Conservation (phyloP, 2,888 invertebrate genomes). For the Nudaria mundana region DNA sequence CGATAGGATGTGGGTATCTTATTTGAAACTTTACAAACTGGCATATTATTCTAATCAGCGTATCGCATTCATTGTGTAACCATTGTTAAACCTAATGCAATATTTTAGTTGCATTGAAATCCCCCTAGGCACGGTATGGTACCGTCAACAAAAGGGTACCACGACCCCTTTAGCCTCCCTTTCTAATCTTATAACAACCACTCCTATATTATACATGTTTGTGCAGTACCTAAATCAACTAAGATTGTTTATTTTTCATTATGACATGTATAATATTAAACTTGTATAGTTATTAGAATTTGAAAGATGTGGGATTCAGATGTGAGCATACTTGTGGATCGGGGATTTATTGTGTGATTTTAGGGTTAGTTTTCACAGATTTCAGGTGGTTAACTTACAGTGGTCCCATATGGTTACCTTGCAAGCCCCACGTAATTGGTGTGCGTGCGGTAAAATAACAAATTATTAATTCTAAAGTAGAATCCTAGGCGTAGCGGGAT, state of each 20-base stretch:
- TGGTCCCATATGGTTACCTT: too few relatives aligned
- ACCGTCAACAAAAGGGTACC: conserved; percentile 35
- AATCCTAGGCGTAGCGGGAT: too few relatives aligned
- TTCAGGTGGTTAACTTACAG: too few relatives aligned
- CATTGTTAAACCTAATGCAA: conserved; percentile 28
- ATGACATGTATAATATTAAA: conserved; percentile 42
- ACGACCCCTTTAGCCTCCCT: conserved; percentile 16
- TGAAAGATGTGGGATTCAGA: conserved; percentile 23
- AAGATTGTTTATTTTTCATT: conserved; percentile 54
- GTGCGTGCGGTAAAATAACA: too few relatives aligned
- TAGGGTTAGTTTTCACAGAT: too few relatives aligned
- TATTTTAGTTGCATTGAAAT: conserved; percentile 35
- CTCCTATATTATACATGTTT: conserved; percentile 48
- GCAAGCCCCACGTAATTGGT: too few relatives aligned
- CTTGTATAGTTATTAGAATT: conserved; percentile 32
- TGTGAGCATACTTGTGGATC: conserved; percentile 20
- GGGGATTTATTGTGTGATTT: too few relatives aligned
- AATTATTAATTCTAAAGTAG: too few relatives aligned
- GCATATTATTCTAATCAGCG: conserved; percentile 11
- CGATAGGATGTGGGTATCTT: too few relatives aligned
- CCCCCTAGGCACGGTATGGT: conserved; percentile 23
- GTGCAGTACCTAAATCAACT: conserved; percentile 49
- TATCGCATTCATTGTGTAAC: conserved; percentile 4
- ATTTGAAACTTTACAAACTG: neutral
- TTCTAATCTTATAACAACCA: conserved; percentile 44